Evolutionary conservation across 2,888 invertebrate genomes (phyloP).

Genomic region (Xanthorhoe spadicearia): DNA sequence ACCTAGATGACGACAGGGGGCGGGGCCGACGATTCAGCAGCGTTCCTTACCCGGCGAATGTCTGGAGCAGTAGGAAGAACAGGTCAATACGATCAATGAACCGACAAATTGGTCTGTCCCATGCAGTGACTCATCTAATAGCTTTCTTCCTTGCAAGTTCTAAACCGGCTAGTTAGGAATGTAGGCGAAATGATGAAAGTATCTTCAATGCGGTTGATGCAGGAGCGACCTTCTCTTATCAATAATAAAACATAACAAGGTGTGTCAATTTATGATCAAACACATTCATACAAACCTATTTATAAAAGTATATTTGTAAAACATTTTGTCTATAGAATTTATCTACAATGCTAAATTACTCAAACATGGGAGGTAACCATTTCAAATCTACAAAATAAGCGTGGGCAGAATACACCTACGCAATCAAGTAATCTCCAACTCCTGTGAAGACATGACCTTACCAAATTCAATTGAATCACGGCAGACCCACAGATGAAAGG

Average conservation of each 20-base stretch:
- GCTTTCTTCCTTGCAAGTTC: conserved; percentile 30
- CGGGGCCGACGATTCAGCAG: conserved; percentile 58
- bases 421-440: conserved; percentile 11
- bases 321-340: neutral
- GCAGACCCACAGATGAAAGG: conserved; percentile 39
- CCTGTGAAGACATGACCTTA: conserved; percentile 3
- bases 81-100: conserved; percentile 53
- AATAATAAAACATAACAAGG: neutral
- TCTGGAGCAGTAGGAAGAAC: conserved; percentile 49
- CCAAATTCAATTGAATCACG: conserved; percentile 26
- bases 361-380: conserved; percentile 7
- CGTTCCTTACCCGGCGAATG: conserved; percentile 55
- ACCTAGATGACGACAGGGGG: conserved; percentile 66
- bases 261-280: neutral
- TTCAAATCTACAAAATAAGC: conserved; percentile 13
- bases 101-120: conserved; percentile 46
- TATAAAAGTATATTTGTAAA: neutral
- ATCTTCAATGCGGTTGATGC: neutral
- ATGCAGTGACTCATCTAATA: conserved; percentile 39
- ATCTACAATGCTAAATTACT: neutral
- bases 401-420: conserved; percentile 23
- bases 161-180: conserved; percentile 4
- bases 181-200: conserved; percentile 9
- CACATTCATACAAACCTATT: neutral
- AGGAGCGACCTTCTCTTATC: neutral